Base-by-base conservation (phyloP, 2,113 vertebrate genomes). In the Nycticebus coucang region DNA sequence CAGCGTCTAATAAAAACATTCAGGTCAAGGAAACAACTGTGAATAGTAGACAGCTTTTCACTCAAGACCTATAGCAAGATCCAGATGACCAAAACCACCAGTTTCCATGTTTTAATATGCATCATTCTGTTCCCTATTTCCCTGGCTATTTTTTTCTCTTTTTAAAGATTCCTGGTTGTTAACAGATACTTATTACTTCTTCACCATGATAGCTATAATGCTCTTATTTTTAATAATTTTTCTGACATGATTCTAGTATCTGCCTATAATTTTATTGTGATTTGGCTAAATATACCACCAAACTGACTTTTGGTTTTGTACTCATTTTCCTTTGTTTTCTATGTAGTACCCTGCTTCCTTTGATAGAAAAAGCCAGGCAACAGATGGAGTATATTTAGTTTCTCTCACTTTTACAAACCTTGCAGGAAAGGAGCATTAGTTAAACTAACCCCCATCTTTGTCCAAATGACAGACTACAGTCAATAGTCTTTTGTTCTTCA, bases 401-500 rank as follows among this genome's bases (percentile, higher is more conserved):
- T 72, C 8, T 50, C 21, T 94, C 35, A 50, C 17, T 69, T 93
- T 83, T 55, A 83, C 22, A 87, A 68, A 74, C 64, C 41, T 89
- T 86, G 22, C 37, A 85, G 45, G n/a, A 93, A 96, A 95, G n/a
- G 22, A 82, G 11, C 12, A 26, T 74, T 75, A 57, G 35, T 59
- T 78, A 85, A 78, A 37, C 55, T 78, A 72, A 95, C 37, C 13
- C 7, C 85, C 55, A 97, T 57, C 30, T 30, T 26, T 85, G n/a
- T 64, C 45, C n/a, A 85, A 60, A 55, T 85, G 85, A 89, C 68
- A 78, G 91, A 93, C 74, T 64, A 41, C 30, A 69, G 59, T 84
- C 84, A 88, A 77, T 53, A 93, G 64, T 33, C 60, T 85, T 95
- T 91, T 64, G 81, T 72, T n/a, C 17, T 93, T 88, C 37, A 93